Evolutionary conservation across 2,888 invertebrate genomes (phyloP).

Genomic region (Cephus rjabovi): DNA sequence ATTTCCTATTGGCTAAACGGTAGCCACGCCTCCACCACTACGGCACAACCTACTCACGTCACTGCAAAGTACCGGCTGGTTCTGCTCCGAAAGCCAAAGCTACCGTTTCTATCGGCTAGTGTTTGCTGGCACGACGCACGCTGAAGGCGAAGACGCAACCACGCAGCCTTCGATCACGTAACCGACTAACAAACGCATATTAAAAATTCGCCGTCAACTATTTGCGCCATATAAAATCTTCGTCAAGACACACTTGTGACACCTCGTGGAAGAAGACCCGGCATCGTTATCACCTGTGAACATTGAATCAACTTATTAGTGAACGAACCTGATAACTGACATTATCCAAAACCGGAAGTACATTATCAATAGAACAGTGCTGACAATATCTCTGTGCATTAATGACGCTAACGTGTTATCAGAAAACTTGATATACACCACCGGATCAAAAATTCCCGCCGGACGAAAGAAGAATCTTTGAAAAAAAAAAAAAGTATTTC

Average conservation of each 20-base stretch:
- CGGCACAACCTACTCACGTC: constrained; percentile 27
- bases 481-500: neutral
- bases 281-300: neutral
- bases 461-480: neutral
- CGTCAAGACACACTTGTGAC: neutral
- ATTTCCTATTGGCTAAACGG: constrained; percentile 39
- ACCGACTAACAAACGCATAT: neutral
- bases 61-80: neutral
- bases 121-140: constrained; percentile 59
- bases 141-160: constrained; percentile 34
- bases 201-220: neutral
- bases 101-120: constrained; percentile 48
- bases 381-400: neutral
- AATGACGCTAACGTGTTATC: neutral
- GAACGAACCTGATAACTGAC: neutral
- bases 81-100: neutral
- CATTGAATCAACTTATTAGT: neutral
- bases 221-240: neutral
- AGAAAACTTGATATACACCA: neutral
- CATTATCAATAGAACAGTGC: neutral
- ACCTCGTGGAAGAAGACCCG: neutral
- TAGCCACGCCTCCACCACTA: constrained; percentile 45
- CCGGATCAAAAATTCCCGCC: neutral
- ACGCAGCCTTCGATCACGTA: neutral
- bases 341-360: neutral